These are phyloP conservation scores for Pelusios castaneus DNA, from an alignment of 2,113 vertebrate genomes.

Conservation along the genomic window DNA sequence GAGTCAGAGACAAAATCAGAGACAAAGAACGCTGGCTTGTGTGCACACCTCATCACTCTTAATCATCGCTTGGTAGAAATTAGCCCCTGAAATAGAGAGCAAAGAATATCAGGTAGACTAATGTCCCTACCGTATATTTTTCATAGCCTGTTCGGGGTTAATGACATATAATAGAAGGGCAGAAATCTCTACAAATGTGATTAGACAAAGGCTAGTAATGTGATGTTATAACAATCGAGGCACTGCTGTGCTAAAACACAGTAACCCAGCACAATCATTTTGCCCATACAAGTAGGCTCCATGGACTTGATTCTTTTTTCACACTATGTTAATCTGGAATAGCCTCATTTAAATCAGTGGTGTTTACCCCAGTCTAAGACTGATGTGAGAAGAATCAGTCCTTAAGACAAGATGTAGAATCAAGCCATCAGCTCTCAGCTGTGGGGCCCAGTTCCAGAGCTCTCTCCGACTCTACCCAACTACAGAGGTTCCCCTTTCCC, in stretches of 20 bases:
- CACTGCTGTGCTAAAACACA: not conserved
- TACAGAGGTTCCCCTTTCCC: not conserved
- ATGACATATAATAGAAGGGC: conserved; percentile 11
- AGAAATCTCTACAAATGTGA: conserved; percentile 47
- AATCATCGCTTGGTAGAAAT: not conserved
- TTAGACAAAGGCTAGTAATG: conserved; percentile 26
- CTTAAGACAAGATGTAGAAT: not conserved
- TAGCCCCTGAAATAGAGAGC: not conserved
- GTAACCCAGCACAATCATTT: not conserved
- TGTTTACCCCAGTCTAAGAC: not conserved
- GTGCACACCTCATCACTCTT: not conserved
- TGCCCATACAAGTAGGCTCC: not conserved
- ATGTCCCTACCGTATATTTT: conserved; percentile 33
- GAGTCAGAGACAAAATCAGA: not conserved
- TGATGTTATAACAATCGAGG: not conserved
- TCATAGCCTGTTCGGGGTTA: conserved; percentile 35
- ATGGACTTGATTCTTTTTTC: not conserved
- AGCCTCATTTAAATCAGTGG: not conserved
- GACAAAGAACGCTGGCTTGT: not conserved
- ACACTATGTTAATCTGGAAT: not conserved
- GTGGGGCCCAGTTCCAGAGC: not conserved
- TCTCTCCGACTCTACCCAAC: not conserved
- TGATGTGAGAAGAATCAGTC: not conserved
- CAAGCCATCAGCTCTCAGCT: not conserved
- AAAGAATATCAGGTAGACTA: conserved; percentile 27